These are phyloP conservation scores for Penaeus chinensis DNA, from an alignment of 1,140 invertebrate species.

Conservation along the genomic window DNA sequence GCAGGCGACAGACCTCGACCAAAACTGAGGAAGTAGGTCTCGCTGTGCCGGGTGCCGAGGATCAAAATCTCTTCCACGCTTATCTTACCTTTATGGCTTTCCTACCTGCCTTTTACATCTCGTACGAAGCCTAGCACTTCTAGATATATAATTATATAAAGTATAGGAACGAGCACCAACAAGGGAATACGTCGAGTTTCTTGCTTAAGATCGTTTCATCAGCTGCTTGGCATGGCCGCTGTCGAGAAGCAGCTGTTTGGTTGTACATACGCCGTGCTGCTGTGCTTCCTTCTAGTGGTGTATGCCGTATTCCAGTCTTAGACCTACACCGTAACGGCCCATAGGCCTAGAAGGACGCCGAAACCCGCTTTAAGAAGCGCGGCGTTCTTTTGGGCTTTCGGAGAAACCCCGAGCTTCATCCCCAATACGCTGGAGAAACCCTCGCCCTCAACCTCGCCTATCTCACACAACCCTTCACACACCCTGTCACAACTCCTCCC, in stretches of 20 bases:
- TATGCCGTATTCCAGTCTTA: conserved; percentile 20
- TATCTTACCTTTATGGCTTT: not conserved
- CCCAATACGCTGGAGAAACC: conserved; percentile 54
- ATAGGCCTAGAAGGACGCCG: not conserved
- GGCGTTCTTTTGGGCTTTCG: not conserved
- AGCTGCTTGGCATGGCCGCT: not conserved
- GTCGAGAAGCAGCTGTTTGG: conserved; percentile 19
- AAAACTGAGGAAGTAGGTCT: not conserved
- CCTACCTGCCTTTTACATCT: not conserved
- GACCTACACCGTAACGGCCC: not conserved
- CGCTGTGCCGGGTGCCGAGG: not conserved
- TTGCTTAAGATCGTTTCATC: too few species aligned
- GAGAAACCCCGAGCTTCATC: not conserved
- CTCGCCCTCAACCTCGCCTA: not conserved
- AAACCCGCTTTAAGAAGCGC: not conserved
- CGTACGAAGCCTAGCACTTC: not conserved
- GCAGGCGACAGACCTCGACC: not conserved
- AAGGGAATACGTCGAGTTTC: too few species aligned
- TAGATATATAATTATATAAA: too few species aligned
- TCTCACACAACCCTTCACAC: not conserved
- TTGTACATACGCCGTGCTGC: conserved; percentile 15
- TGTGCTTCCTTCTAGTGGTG: conserved; percentile 36
- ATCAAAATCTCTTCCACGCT: not conserved
- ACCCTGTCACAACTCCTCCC: not conserved
- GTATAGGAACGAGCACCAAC: too few species aligned